phyloP scores from a whole-genome alignment of 1,140 invertebrate species.

The Leptinotarsa defecta region DNA sequence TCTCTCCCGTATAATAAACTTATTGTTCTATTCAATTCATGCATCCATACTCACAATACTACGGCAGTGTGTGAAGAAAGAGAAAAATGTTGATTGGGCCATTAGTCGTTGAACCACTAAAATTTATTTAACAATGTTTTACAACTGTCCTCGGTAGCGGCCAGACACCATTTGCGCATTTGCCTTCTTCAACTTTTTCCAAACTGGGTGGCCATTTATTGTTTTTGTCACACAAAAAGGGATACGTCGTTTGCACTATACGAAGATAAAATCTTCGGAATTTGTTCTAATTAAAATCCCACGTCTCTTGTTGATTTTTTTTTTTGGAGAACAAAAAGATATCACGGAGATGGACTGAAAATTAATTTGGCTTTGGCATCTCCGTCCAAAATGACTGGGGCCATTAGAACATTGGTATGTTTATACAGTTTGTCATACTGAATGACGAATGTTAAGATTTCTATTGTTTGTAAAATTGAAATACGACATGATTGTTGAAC shows the following conservation, averaged over 20 bases:
- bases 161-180: conserved; percentile 13
- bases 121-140: conserved; percentile 32
- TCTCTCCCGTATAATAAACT: too few species aligned
- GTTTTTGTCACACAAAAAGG: conserved; percentile 33
- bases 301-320: not conserved
- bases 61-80: not conserved
- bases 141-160: conserved; percentile 21
- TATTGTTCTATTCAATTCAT: too few species aligned
- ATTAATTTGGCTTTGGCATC: conserved; percentile 4
- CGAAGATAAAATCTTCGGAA: conserved; percentile 18
- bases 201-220: conserved; percentile 34
- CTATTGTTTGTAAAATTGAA: too few species aligned
- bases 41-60: not conserved
- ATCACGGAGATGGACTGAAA: conserved; percentile 8
- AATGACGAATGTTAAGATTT: too few species aligned
- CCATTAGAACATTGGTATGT: not conserved
- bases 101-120: conserved; percentile 23
- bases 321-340: not conserved
- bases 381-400: not conserved
- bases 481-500: too few species aligned
- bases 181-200: conserved; percentile 16
- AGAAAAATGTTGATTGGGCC: conserved; percentile 34
- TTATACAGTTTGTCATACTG: not conserved
- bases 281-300: conserved; percentile 24
- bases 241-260: conserved; percentile 29